These are phyloP conservation scores for Cryptophagus acutangulus DNA, from an alignment of 2,888 invertebrate species.

Conservation along the genomic window DNA sequence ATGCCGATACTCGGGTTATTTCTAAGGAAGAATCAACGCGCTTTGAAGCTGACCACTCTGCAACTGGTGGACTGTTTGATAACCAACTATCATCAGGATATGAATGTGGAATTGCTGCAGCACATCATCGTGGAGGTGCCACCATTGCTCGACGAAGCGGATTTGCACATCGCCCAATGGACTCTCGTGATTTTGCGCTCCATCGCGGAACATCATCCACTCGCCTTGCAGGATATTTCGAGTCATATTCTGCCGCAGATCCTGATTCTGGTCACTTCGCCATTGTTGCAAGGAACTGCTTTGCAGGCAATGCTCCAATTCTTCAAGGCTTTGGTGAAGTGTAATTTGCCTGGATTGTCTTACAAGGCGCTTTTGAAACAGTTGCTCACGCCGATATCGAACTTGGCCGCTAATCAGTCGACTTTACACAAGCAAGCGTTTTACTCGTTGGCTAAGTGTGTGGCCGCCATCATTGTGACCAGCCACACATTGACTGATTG, in stretches of 20 bases:
- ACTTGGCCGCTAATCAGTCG: conserved; percentile 29
- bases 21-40: conserved; percentile 92
- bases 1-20: conserved; percentile 92
- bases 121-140: conserved; percentile 84
- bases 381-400: conserved; percentile 61
- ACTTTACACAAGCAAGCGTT: conserved; percentile 71
- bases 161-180: conserved; percentile 94
- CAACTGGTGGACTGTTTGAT: conserved; percentile 86
- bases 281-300: conserved; percentile 89
- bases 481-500: conserved; percentile 61
- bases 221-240: conserved; percentile 68
- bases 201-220: conserved; percentile 72
- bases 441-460: conserved; percentile 94
- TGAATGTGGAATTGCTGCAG: conserved; percentile 64
- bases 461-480: conserved; percentile 85
- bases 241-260: conserved; percentile 79
- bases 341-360: conserved; percentile 65
- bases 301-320: conserved; percentile 87
- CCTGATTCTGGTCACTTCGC: conserved; percentile 80
- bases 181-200: conserved; percentile 79
- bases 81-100: conserved; percentile 69
- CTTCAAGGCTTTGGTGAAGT: conserved; percentile 84
- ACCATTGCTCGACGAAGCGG: conserved; percentile 85
- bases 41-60: conserved; percentile 85
- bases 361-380: conserved; percentile 76